Evolutionary conservation across 2,888 invertebrate genomes (phyloP).

Genomic region (Isotomurus palustris): DNA sequence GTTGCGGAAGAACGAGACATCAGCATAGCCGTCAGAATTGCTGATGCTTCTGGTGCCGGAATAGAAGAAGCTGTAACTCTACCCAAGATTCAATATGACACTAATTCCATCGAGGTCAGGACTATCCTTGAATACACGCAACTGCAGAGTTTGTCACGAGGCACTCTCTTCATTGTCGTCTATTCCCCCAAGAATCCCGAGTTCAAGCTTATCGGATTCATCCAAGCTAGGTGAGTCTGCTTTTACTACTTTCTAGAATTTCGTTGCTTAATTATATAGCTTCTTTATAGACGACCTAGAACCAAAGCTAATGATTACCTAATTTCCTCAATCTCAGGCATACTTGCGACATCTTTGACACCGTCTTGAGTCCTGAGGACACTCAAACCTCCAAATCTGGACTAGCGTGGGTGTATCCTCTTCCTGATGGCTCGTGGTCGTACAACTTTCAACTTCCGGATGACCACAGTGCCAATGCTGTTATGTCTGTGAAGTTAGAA

Average conservation of each 20-base stretch:
- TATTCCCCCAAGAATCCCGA: slow-evolving; percentile 65
- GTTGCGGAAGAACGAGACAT: slow-evolving; percentile 52
- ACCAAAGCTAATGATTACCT: too few relatives aligned
- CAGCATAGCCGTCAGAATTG: slow-evolving; percentile 39
- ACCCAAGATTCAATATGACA: slow-evolving; percentile 46
- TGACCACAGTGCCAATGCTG: slow-evolving; percentile 30
- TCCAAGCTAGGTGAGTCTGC: slow-evolving; percentile 42
- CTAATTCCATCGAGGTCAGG: slow-evolving; percentile 70
- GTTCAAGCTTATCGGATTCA: slow-evolving; percentile 59
- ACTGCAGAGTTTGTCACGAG: slow-evolving; percentile 68
- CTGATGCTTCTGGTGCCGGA: slow-evolving; percentile 41
- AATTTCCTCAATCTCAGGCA: slow-evolving; percentile 41
- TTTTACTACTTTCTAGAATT: too few relatives aligned
- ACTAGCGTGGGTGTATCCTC: slow-evolving; percentile 46
- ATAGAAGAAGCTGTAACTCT: slow-evolving; percentile 44
- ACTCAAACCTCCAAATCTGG: slow-evolving; percentile 35
- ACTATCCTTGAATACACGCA: slow-evolving; percentile 72
- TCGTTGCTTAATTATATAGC: too few relatives aligned
- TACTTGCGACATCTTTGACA: slow-evolving; percentile 46
- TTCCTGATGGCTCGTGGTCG: slow-evolving; percentile 45
- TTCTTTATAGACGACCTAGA: too few relatives aligned
- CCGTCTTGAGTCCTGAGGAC: slow-evolving; percentile 42
- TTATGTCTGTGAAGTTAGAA: slow-evolving; percentile 41
- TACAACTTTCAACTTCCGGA: slow-evolving; percentile 45
- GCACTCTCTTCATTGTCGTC: slow-evolving; percentile 66